A percentile compares a stretch with the other conserved stretches of the same genome.
phyloP scores from a whole-genome alignment of 2,888 invertebrate genomes.

The Dendrolimus pini region DNA sequence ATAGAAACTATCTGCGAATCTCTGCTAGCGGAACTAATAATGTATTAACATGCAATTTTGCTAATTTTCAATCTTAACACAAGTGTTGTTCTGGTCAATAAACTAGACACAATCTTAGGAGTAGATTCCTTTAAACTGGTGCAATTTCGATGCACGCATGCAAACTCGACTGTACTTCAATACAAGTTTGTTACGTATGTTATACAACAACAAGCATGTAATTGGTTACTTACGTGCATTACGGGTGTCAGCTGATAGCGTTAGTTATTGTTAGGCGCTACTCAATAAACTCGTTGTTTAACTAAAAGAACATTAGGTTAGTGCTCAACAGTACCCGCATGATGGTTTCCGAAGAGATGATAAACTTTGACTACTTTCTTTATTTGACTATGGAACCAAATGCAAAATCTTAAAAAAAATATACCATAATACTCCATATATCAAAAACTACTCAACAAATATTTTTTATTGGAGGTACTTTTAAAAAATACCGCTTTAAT shows the following conservation, averaged over 20 bases:
- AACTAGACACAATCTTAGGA: slow-evolving; percentile 48
- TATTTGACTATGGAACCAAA: no score
- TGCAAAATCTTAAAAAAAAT: no score
- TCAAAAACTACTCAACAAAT: no score
- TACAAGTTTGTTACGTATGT: slow-evolving; percentile 17
- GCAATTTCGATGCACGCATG: slow-evolving; percentile 17
- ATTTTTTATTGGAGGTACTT: no score
- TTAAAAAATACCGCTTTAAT: no score
- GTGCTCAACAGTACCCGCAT: no score
- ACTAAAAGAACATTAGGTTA: no score
- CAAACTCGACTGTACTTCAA: not conserved
- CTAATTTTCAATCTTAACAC: slow-evolving; percentile 29
- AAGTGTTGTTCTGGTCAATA: slow-evolving; percentile 55
- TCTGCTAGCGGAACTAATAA: slow-evolving; percentile 53
- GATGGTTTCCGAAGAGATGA: no score
- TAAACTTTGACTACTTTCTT: no score
- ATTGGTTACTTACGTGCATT: not conserved
- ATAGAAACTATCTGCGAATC: slow-evolving; percentile 30
- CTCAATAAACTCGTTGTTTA: no score
- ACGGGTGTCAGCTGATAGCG: slow-evolving; percentile 15
- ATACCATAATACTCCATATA: no score
- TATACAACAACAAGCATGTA: slow-evolving; percentile 22
- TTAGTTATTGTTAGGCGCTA: no score
- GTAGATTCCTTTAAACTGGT: slow-evolving; percentile 20
- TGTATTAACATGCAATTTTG: slow-evolving; percentile 26